Conservation (phyloP, 2,797 vertebrate genomes). For the Tenualosa ilisha region DNA sequence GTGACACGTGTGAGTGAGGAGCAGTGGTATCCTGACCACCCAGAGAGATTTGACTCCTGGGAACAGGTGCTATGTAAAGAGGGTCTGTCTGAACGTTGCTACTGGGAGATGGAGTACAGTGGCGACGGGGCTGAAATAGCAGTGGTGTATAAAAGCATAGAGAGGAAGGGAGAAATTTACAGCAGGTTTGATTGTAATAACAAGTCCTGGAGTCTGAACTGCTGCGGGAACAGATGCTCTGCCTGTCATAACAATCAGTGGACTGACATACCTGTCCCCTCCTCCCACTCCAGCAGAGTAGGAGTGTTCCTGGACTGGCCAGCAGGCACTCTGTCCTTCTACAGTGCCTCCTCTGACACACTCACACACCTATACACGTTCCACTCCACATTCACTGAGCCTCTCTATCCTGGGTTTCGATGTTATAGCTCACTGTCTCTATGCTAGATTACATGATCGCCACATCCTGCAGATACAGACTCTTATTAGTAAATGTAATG, state of each 20-base stretch:
- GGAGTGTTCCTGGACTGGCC: slow-evolving; percentile 16
- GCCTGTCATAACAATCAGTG: neutral
- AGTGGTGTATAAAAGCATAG: slow-evolving; percentile 6
- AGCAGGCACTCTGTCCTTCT: slow-evolving; percentile 13
- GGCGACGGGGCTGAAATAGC: neutral
- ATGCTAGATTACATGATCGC: neutral
- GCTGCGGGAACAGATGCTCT: neutral
- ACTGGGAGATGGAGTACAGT: slow-evolving; percentile 3
- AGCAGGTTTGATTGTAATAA: neutral
- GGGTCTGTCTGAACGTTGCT: neutral
- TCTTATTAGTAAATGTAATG: neutral
- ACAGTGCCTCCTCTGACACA: slow-evolving; percentile 20
- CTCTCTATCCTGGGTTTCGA: neutral
- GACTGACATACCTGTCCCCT: neutral
- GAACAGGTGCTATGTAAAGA: neutral
- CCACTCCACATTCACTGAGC: neutral
- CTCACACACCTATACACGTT: slow-evolving; percentile 14
- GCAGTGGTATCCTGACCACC: neutral
- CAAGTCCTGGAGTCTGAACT: neutral
- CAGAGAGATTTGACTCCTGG: neutral
- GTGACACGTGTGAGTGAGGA: neutral
- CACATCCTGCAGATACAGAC: neutral
- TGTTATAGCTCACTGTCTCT: neutral
- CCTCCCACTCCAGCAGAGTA: neutral
- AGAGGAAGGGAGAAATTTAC: neutral